phyloP scores from a whole-genome alignment of 2,888 invertebrate species.

The Drosophila niveifrons region DNA sequence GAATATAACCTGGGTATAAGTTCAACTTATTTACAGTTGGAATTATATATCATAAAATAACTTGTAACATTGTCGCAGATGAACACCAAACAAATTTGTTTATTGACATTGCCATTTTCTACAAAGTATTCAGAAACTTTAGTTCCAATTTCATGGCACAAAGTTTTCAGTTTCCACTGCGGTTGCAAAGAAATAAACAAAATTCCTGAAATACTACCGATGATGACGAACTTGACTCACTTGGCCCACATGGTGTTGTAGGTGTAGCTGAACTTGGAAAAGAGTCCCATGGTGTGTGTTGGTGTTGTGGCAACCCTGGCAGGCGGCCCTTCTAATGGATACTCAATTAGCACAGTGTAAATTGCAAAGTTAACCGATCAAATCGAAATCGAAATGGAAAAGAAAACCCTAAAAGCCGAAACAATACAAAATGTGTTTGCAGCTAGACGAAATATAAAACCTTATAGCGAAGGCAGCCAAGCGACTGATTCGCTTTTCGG shows the following conservation, averaged over 20 bases:
- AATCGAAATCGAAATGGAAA: neutral
- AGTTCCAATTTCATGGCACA: neutral
- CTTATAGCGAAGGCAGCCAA: conserved; percentile 21
- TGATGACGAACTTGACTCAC: conserved; percentile 54
- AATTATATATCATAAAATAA: neutral
- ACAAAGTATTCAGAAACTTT: neutral
- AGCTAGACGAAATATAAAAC: conserved; percentile 15
- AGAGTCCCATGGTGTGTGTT: conserved; percentile 59
- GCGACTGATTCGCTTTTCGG: conserved; percentile 50
- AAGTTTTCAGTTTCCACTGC: neutral
- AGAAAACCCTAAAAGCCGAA: neutral
- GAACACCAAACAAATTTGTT: neutral
- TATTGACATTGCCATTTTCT: neutral
- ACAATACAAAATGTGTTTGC: neutral
- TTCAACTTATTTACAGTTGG: neutral
- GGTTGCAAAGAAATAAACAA: neutral
- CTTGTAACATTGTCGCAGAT: no score
- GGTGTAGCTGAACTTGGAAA: conserved; percentile 72
- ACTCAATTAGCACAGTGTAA: conserved; percentile 46
- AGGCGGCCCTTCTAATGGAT: conserved; percentile 39
- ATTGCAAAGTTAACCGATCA: neutral
- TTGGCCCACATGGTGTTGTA: conserved; percentile 67
- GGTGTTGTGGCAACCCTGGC: conserved; percentile 1
- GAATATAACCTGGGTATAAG: no score
- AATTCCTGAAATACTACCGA: conserved; percentile 23